Percentiles rank a stretch among this genome's conserved stretches.
Evolutionary conservation across 2,797 vertebrate genomes (phyloP).

Genomic region (Sylvia borin): DNA sequence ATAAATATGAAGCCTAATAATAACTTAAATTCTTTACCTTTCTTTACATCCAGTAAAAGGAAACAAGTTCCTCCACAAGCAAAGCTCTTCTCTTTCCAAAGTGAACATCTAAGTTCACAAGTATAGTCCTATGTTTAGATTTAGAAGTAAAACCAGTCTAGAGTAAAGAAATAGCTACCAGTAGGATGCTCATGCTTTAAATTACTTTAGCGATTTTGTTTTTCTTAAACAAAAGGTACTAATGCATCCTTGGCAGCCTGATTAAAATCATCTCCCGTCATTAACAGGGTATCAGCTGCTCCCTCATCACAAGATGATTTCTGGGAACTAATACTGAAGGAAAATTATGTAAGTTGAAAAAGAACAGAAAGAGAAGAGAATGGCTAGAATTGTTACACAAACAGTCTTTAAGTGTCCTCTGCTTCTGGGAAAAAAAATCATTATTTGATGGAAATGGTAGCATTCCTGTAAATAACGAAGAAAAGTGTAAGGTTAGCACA

Average conservation of each 20-base stretch:
- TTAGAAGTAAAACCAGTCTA: neutral
- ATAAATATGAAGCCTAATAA: neutral
- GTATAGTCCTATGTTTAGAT: neutral
- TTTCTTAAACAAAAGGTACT: neutral
- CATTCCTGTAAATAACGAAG: neutral
- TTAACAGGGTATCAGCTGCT: neutral
- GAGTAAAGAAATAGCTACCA: neutral
- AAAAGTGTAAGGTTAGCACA: neutral
- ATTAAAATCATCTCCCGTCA: neutral
- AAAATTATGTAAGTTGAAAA: neutral
- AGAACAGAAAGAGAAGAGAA: neutral
- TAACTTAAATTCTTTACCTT: neutral
- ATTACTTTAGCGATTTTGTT: neutral
- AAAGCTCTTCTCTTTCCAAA: neutral
- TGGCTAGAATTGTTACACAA: neutral
- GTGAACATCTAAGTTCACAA: neutral
- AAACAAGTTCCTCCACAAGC: neutral
- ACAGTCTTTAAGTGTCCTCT: neutral
- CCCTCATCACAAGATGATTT: neutral
- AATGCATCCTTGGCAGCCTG: neutral
- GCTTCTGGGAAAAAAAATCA: neutral
- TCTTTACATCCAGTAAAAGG: neutral
- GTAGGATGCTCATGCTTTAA: neutral
- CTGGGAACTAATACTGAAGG: neutral
- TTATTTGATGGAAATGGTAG: neutral